Conservation (phyloP, 1,140 invertebrate genomes). For the Ceratosolen fusciceps region DNA sequence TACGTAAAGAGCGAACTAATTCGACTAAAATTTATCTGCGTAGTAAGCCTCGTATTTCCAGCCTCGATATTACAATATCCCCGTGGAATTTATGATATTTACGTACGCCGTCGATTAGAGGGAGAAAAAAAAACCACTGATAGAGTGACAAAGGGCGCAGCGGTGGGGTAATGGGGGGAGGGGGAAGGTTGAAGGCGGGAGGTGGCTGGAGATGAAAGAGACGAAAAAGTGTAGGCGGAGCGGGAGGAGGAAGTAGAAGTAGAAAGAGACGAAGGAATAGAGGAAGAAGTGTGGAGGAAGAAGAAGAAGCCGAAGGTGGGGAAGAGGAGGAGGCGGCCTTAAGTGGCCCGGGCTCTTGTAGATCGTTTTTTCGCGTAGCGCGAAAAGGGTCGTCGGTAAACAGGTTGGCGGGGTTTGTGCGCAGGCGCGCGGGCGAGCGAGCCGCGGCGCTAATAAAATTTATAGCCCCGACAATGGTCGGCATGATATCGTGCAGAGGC, state of each 20-base stretch:
- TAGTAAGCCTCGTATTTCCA: not conserved
- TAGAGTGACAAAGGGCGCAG: too few species aligned
- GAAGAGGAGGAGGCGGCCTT: too few species aligned
- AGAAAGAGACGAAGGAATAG: too few species aligned
- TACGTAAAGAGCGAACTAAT: conserved; percentile 6
- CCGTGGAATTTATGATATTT: conserved; percentile 13
- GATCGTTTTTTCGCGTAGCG: conserved; percentile 7
- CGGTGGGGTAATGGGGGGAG: too few species aligned
- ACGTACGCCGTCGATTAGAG: not conserved
- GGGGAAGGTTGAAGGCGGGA: too few species aligned
- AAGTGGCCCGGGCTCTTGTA: not conserved
- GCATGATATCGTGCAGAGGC: not conserved
- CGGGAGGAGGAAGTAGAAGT: too few species aligned
- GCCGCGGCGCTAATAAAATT: conserved; percentile 32
- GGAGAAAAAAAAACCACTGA: not conserved
- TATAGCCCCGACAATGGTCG: conserved; percentile 2
- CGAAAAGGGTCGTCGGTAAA: not conserved
- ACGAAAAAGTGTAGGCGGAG: too few species aligned
- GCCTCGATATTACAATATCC: not conserved
- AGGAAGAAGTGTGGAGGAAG: too few species aligned
- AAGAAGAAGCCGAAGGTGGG: too few species aligned
- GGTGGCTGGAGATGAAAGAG: too few species aligned
- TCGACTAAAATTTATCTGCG: not conserved
- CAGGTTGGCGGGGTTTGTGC: conserved; percentile 15
- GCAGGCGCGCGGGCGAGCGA: not conserved